Conservation (phyloP, 1,140 invertebrate species). For the Megalonaias nervosa region DNA sequence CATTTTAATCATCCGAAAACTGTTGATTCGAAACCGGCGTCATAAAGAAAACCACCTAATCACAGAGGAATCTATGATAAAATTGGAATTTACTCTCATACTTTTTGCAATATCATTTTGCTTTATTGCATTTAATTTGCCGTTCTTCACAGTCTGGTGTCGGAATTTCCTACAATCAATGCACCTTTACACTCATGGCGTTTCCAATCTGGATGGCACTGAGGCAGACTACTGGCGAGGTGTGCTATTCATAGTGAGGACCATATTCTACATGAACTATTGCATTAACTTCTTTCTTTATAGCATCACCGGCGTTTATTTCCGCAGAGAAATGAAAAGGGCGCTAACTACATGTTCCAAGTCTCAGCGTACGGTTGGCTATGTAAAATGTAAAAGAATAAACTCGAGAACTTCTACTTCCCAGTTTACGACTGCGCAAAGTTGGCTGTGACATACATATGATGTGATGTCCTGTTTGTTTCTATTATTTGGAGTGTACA, state of each 20-base stretch:
- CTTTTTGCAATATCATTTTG: constrained; percentile 50
- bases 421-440: no score
- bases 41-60: constrained; percentile 22
- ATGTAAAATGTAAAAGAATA: no score
- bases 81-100: constrained; percentile 53
- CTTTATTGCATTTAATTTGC: constrained; percentile 54
- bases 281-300: constrained; percentile 64
- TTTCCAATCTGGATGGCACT: neutral
- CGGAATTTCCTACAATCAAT: no score
- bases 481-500: no score
- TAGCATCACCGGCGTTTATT: constrained; percentile 58
- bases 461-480: no score
- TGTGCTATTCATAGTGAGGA: constrained; percentile 45
- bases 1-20: constrained; percentile 48
- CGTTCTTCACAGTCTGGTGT: constrained; percentile 51
- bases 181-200: no score
- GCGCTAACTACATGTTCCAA: no score
- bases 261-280: constrained; percentile 63
- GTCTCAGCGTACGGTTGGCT: no score
- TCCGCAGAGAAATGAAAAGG: constrained; percentile 44
- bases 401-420: no score
- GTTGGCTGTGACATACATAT: no score
- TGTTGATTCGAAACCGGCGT: constrained; percentile 34
- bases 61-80: constrained; percentile 42
- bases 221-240: constrained; percentile 41